phyloP scores from a whole-genome alignment of 2,888 invertebrate species.

The Trissoscelio sp. region DNA sequence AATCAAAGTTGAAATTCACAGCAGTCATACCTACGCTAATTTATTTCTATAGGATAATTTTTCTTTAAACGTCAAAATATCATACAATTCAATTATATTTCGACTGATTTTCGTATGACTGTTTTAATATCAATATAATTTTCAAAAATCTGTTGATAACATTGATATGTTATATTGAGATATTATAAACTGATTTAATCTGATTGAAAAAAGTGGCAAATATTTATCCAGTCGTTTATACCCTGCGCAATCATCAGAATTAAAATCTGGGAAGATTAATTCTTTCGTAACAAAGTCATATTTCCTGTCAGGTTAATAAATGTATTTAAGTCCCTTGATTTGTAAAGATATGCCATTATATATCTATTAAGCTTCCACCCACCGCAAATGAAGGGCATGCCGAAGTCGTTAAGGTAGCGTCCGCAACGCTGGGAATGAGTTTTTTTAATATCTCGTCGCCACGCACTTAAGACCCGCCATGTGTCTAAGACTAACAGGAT shows the following conservation, averaged over 20 bases:
- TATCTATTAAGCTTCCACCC: slow-evolving; percentile 60
- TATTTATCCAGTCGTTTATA: slow-evolving; percentile 22
- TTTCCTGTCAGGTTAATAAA: slow-evolving; percentile 59
- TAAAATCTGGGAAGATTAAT: slow-evolving; percentile 54
- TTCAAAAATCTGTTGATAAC: neutral
- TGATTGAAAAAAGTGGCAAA: slow-evolving; percentile 21
- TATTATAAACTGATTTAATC: neutral
- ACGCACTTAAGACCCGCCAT: slow-evolving; percentile 64
- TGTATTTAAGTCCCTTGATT: slow-evolving; percentile 63
- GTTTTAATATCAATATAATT: neutral
- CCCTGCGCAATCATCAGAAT: slow-evolving; percentile 31
- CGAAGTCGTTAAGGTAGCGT: slow-evolving; percentile 66
- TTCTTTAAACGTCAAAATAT: neutral
- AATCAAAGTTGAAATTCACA: neutral
- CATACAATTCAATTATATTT: neutral
- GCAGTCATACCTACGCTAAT: neutral
- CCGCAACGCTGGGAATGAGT: slow-evolving; percentile 73
- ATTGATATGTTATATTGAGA: neutral
- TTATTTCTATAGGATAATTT: neutral
- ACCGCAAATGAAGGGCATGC: slow-evolving; percentile 59
- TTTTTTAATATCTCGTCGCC: slow-evolving; percentile 74
- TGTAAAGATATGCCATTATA: slow-evolving; percentile 62
- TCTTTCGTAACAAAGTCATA: slow-evolving; percentile 47
- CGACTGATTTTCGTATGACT: neutral
- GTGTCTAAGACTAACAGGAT: slow-evolving; percentile 81